Conservation (phyloP, 2,888 invertebrate genomes). For the Orchesella flavescens region DNA sequence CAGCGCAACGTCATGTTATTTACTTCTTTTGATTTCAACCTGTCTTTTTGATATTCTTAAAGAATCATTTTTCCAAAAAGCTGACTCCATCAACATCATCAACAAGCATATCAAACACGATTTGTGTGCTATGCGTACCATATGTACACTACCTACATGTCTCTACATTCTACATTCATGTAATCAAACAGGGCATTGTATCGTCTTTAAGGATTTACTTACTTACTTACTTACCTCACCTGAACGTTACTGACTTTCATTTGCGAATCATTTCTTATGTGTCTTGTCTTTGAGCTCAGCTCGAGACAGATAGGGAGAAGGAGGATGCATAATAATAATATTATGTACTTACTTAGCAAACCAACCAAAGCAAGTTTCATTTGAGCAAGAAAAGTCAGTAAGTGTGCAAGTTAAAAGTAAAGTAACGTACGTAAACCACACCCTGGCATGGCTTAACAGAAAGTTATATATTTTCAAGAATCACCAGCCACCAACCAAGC, state of each 20-base stretch:
- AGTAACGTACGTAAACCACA: slow-evolving; percentile 51
- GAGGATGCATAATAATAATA: too few relatives aligned
- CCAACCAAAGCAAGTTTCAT: slow-evolving; percentile 6
- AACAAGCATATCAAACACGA: not conserved
- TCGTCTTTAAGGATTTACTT: too few relatives aligned
- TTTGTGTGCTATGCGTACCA: not conserved
- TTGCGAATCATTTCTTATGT: not conserved
- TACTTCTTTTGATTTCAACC: slow-evolving; percentile 41
- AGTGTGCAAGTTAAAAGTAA: slow-evolving; percentile 41
- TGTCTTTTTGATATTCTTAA: slow-evolving; percentile 37
- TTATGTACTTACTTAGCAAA: too few relatives aligned
- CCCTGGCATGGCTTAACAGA: slow-evolving; percentile 51
- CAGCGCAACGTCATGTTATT: slow-evolving; percentile 19
- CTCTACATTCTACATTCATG: slow-evolving; percentile 4
- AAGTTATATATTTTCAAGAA: slow-evolving; percentile 28
- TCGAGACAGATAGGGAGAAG: too few relatives aligned
- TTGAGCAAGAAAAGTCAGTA: slow-evolving; percentile 35
- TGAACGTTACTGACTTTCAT: slow-evolving; percentile 17
- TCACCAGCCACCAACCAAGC: slow-evolving; percentile 27
- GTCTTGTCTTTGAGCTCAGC: not conserved
- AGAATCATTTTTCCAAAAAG: slow-evolving; percentile 46
- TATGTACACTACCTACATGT: not conserved
- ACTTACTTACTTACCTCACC: too few relatives aligned
- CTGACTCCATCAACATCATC: slow-evolving; percentile 46
- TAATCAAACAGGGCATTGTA: not conserved